A percentile compares a stretch with the other conserved stretches of the same genome.
phyloP scores from a whole-genome alignment of 2,888 invertebrate species.

The Yponomeuta malinellus region DNA sequence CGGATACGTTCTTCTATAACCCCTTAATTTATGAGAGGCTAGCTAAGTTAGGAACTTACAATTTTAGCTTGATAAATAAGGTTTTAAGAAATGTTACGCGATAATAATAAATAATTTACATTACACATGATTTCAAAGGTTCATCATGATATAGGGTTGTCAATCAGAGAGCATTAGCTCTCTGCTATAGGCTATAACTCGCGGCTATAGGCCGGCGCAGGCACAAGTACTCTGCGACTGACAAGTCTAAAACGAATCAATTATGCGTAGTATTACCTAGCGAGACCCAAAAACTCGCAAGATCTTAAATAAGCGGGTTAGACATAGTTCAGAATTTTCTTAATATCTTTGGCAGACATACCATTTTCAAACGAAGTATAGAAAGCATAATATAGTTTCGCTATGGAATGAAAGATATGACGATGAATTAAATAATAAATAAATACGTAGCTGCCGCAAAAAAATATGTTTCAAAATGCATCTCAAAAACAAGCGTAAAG shows the following conservation, averaged over 20 bases:
- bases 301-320: constrained; percentile 29
- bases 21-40: constrained; percentile 39
- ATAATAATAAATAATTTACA: constrained; percentile 70
- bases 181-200: not conserved
- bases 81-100: constrained; percentile 48
- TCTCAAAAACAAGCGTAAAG: constrained; percentile 62
- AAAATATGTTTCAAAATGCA: constrained; percentile 53
- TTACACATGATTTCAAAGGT: constrained; percentile 52
- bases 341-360: constrained; percentile 66
- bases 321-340: constrained; percentile 17
- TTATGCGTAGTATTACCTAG: constrained; percentile 47
- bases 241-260: constrained; percentile 52
- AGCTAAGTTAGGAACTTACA: constrained; percentile 74
- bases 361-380: constrained; percentile 43
- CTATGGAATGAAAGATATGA: constrained; percentile 26
- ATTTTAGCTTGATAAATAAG: constrained; percentile 68
- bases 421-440: constrained; percentile 53
- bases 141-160: constrained; percentile 31
- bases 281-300: constrained; percentile 23
- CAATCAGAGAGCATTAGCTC: not conserved
- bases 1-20: no score
- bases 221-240: constrained; percentile 63
- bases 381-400: constrained; percentile 26
- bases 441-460: constrained; percentile 67
- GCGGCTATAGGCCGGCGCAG: constrained; percentile 16